Evolutionary conservation across 1,140 invertebrate genomes (phyloP).

Genomic region (Triops cancriformis): DNA sequence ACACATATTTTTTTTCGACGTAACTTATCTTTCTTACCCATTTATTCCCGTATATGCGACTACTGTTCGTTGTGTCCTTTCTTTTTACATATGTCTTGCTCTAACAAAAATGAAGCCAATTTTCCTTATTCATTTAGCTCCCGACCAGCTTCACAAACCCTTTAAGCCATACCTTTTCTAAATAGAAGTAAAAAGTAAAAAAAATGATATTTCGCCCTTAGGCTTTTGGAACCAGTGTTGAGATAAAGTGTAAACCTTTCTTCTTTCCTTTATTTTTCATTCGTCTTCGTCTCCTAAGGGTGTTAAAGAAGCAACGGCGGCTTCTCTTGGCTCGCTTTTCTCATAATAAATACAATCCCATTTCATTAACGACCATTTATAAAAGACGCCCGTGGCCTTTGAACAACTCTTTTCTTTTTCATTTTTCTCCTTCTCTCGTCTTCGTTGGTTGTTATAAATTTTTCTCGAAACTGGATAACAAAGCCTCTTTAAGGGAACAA

Average conservation of each 20-base stretch:
- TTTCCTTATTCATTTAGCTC: neutral
- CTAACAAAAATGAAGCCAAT: neutral
- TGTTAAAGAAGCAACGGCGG: neutral
- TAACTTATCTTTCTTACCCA: neutral
- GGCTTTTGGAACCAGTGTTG: neutral
- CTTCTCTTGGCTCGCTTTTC: neutral
- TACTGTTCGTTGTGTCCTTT: neutral
- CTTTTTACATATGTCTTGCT: neutral
- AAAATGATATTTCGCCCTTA: neutral
- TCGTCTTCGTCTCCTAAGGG: neutral
- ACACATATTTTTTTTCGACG: no score
- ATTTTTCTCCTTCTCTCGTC: neutral
- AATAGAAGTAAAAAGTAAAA: no score
- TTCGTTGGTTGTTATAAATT: no score
- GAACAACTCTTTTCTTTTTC: neutral
- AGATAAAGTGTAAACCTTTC: neutral
- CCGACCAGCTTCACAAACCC: neutral
- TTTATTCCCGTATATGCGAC: neutral
- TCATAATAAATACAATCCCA: slow-evolving; percentile 9
- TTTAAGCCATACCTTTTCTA: no score
- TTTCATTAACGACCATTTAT: slow-evolving; percentile 14
- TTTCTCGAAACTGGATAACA: neutral
- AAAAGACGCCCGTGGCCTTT: slow-evolving; percentile 3
- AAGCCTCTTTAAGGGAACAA: neutral
- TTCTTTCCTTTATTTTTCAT: neutral